Percentiles rank a stretch among this genome's conserved stretches.
Evolutionary conservation across 2,888 invertebrate species (phyloP).

Genomic region (Masnerella sp.): DNA sequence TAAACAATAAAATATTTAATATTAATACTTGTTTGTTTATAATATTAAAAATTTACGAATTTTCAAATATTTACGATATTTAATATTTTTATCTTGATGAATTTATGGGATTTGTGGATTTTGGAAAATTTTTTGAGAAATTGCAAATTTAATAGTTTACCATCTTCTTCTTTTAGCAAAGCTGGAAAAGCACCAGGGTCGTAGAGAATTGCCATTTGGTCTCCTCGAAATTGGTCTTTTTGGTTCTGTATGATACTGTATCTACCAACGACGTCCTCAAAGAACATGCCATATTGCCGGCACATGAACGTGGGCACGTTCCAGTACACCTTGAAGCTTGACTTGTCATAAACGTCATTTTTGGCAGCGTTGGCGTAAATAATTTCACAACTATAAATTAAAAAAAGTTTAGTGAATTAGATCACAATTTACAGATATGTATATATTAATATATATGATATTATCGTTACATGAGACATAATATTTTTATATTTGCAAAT

Average conservation of each 20-base stretch:
- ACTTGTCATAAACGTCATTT: slow-evolving; percentile 38
- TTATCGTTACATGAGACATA: no score
- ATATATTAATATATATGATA: no score
- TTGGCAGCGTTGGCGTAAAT: slow-evolving; percentile 26
- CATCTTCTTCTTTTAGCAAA: slow-evolving; percentile 79
- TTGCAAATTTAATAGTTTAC: slow-evolving; percentile 48
- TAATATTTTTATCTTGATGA: no score
- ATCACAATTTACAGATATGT: no score
- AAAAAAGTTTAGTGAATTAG: no score
- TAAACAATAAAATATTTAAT: no score
- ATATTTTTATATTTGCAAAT: no score
- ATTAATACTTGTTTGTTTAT: no score
- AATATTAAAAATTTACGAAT: no score
- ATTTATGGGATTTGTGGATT: no score
- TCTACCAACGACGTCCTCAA: slow-evolving; percentile 80
- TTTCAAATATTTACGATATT: no score
- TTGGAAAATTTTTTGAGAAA: neutral
- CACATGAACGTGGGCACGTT: slow-evolving; percentile 89
- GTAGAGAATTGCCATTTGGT: slow-evolving; percentile 84
- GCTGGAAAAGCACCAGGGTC: slow-evolving; percentile 87
- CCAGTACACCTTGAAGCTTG: slow-evolving; percentile 83
- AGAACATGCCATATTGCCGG: slow-evolving; percentile 81
- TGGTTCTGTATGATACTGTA: slow-evolving; percentile 84
- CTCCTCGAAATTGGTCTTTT: slow-evolving; percentile 83
- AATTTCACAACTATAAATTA: slow-evolving; percentile 28